Base-by-base conservation (phyloP, 2,888 invertebrate genomes). In the Platycnemis pennipes region DNA sequence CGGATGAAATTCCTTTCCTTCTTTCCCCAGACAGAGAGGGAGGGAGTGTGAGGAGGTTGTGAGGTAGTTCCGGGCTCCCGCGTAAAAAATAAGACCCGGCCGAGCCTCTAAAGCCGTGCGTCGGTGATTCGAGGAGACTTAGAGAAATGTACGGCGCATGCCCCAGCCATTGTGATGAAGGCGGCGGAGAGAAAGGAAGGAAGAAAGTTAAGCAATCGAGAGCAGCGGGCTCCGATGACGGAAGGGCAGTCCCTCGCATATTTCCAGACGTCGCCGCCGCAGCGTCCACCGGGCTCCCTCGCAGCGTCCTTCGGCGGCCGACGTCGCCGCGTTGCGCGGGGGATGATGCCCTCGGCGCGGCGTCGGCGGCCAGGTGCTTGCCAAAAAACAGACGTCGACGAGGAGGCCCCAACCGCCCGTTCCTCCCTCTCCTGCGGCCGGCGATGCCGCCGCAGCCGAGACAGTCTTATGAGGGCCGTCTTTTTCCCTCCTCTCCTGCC, bases 151-250 rank as follows among this genome's bases (percentile, higher is more conserved):
- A 53, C 56, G 31, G 89, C 88, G 56, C 37, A 89, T 56, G 89
- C 56, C 63, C 63, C 89, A 56, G 89, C 89, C 31, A 89, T 89
- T 89, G 89, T 56, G 89, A 89, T 89, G 89, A 53, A 53, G 31
- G 16, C 42, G 88, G 49, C 46, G 31, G 31, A 88, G 49, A 88
- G 46, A 46, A 88, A 46, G 49, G 31, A 45, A 88, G 49, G n/a
- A n/a, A n/a, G n/a, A n/a, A n/a, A n/a, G n/a, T n/a, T n/a, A n/a
- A n/a, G n/a, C n/a, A n/a, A n/a, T n/a, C n/a, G n/a, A n/a, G n/a
- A n/a, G n/a, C n/a, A n/a, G 49, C 45, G 31, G 88, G n/a, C 49
- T 22, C 22, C 42, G 86, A 86, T 19, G 26, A 44, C 22, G 89
- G 49, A 88, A 19, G 26, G 88, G 49, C 46, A 26, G 19, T 46